These are phyloP conservation scores for Lepidocyrtoides sp. DNA, from an alignment of 2,888 invertebrate species.

Conservation along the genomic window DNA sequence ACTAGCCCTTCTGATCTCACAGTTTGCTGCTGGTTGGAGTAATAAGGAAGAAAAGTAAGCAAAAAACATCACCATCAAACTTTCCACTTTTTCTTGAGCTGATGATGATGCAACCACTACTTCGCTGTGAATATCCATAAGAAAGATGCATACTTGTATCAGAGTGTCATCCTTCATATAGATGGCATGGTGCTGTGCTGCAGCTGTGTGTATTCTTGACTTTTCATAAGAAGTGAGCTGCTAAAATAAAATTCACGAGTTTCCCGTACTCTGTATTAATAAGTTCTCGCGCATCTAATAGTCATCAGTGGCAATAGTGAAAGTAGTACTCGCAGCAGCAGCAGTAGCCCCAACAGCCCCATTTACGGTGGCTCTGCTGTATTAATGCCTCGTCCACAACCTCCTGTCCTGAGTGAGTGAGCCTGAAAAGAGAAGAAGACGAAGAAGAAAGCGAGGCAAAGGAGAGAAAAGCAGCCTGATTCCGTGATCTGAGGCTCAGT, in stretches of 20 bases:
- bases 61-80: conserved; percentile 46
- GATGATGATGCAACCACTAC: conserved; percentile 6
- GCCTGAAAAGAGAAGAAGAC: conserved; percentile 20
- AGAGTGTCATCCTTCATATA: conserved; percentile 53
- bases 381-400: no score
- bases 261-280: conserved; percentile 25
- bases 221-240: conserved; percentile 30
- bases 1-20: conserved; percentile 50
- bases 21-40: conserved; percentile 10
- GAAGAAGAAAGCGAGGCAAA: conserved; percentile 43
- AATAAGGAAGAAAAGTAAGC: background rate
- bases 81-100: conserved; percentile 43
- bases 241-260: conserved; percentile 40
- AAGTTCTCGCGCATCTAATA: conserved; percentile 18
- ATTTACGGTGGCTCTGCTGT: no score
- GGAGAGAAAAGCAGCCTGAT: conserved; percentile 67
- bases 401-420: conserved; percentile 2
- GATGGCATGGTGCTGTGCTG: background rate
- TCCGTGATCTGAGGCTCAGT: conserved; percentile 75
- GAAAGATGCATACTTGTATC: background rate
- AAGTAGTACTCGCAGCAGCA: background rate
- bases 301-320: background rate
- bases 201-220: background rate
- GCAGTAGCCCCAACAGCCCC: no score
- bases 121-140: background rate